Evolutionary conservation across 2,888 invertebrate species (phyloP).

Genomic region (Athetis lepigone): DNA sequence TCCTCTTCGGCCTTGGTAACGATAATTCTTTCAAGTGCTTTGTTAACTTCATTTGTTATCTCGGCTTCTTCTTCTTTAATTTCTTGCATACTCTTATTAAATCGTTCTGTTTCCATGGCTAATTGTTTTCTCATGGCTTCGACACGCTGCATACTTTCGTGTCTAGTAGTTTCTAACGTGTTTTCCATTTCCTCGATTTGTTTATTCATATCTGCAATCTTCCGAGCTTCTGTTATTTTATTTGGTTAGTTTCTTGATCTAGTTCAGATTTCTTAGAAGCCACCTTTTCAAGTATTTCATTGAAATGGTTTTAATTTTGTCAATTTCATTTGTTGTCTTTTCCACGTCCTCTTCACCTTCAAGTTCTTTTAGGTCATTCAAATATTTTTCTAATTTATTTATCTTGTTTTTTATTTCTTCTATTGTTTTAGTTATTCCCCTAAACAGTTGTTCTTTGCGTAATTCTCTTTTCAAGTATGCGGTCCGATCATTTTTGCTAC

Average conservation of each 20-base stretch:
- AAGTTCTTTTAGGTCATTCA: not conserved
- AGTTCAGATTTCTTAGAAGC: not conserved
- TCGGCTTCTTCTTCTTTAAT: conserved; percentile 4
- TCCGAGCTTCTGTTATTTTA: conserved; percentile 12
- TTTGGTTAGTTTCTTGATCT: conserved; percentile 1
- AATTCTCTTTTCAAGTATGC: conserved; percentile 4
- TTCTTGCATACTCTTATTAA: conserved; percentile 18
- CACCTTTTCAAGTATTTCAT: not conserved
- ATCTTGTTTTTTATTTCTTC: not conserved
- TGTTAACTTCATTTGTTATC: conserved; percentile 1
- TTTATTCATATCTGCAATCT: not conserved
- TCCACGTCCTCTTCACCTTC: not conserved
- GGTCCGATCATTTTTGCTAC: not conserved
- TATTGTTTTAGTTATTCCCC: not conserved
- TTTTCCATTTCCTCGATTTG: conserved; percentile 3
- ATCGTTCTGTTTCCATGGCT: conserved; percentile 7
- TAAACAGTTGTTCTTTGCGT: not conserved
- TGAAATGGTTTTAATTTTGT: conserved; percentile 18
- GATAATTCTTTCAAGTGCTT: conserved; percentile 21
- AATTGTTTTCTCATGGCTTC: conserved; percentile 8
- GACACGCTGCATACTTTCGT: conserved; percentile 12
- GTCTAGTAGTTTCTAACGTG: not conserved
- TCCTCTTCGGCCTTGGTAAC: not conserved
- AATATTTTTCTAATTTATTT: not conserved
- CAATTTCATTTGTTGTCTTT: not conserved